Conservation (phyloP, 2,113 vertebrate species). For the Eudyptes chrysolophus region DNA sequence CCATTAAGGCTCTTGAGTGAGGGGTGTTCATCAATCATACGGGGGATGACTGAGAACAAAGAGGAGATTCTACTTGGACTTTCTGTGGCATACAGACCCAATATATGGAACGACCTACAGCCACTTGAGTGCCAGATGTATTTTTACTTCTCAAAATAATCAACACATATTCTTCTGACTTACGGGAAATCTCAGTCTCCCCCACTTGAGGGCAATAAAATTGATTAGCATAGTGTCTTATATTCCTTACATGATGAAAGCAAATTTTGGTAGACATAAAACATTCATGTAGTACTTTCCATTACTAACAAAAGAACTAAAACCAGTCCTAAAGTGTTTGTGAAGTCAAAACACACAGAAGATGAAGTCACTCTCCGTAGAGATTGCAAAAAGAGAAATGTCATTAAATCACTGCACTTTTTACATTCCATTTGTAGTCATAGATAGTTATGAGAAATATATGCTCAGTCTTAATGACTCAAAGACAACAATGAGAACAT, state of each 20-base stretch:
- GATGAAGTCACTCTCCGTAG: fast-evolving
- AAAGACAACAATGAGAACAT: not conserved
- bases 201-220: not conserved
- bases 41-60: not conserved
- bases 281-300: not conserved
- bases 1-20: not conserved
- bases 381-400: not conserved
- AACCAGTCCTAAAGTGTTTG: not conserved
- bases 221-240: not conserved
- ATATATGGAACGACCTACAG: not conserved
- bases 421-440: not conserved
- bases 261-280: not conserved
- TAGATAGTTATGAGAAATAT: not conserved
- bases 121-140: not conserved
- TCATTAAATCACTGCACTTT: not conserved
- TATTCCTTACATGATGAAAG: not conserved
- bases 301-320: not conserved
- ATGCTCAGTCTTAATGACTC: not conserved
- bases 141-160: not conserved
- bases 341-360: not conserved
- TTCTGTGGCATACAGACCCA: not conserved
- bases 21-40: not conserved
- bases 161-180: not conserved
- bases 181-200: not conserved
- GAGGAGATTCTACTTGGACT: not conserved